Percentiles rank a stretch among this genome's conserved stretches.
phyloP scores from a whole-genome alignment of 2,888 invertebrate genomes.

The Seira musarum region DNA sequence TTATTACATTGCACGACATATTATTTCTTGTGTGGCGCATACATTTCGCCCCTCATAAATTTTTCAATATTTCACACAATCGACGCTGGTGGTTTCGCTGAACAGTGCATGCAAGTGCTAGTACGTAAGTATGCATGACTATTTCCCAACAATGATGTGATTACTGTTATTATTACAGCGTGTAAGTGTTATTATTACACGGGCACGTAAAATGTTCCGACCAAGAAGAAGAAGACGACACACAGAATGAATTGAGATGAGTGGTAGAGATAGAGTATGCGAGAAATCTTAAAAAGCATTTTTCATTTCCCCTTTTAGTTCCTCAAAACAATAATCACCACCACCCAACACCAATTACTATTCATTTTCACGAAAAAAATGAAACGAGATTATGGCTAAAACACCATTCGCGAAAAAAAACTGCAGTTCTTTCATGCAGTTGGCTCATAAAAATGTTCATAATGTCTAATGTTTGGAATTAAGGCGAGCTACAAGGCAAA shows the following conservation, averaged over 20 bases:
- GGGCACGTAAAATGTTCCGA: constrained; percentile 36
- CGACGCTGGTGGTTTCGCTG: constrained; percentile 59
- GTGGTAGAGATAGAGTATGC: constrained; percentile 50
- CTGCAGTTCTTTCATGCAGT: background rate
- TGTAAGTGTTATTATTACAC: constrained; percentile 58
- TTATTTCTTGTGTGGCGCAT: constrained; percentile 27
- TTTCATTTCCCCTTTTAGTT: constrained; percentile 17
- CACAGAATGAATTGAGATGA: constrained; percentile 31
- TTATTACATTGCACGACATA: constrained; percentile 51
- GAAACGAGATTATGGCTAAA: background rate
- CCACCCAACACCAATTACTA: constrained; percentile 10
- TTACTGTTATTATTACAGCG: constrained; percentile 61
- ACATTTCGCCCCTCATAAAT: constrained; percentile 59
- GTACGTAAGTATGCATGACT: background rate
- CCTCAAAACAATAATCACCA: background rate
- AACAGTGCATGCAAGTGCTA: constrained; percentile 38
- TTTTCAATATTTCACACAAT: constrained; percentile 52
- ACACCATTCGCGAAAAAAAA: background rate
- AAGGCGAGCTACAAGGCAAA: background rate
- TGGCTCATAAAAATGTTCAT: background rate
- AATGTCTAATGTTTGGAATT: background rate
- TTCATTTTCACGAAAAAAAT: constrained; percentile 10
- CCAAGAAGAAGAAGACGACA: background rate
- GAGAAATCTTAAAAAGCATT: constrained; percentile 38
- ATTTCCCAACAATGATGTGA: constrained; percentile 61